A percentile compares a stretch with the other conserved stretches of the same genome.
Evolutionary conservation across 2,113 vertebrate species (phyloP).

Genomic region (Sebastes fasciatus): DNA sequence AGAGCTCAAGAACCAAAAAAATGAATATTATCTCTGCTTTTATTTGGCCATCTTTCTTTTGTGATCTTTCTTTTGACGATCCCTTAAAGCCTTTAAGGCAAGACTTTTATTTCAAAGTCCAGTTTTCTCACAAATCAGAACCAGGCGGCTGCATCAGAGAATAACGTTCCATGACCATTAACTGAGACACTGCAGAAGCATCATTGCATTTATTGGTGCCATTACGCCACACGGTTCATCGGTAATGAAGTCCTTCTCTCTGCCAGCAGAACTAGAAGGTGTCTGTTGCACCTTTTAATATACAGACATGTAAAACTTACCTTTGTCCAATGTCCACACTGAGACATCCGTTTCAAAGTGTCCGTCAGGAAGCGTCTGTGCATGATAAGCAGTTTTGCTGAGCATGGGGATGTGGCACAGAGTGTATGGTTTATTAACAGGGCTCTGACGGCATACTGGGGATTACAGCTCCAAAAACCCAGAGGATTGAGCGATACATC

Average conservation of each 20-base stretch:
- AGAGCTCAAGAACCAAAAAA: neutral
- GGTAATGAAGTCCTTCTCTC: neutral
- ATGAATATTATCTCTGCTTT: neutral
- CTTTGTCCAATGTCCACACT: neutral
- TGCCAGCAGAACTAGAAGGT: neutral
- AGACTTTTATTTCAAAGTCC: too few relatives aligned
- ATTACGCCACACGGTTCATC: neutral
- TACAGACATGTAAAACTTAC: neutral
- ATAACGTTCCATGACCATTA: neutral
- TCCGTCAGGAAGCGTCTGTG: slow-evolving; percentile 16
- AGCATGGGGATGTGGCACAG: slow-evolving; percentile 3
- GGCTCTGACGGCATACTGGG: neutral
- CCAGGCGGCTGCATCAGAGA: too few relatives aligned
- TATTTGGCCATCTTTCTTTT: too few relatives aligned
- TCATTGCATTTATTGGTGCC: neutral
- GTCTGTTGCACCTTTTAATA: neutral
- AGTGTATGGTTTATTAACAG: neutral
- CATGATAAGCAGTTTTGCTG: slow-evolving; percentile 24
- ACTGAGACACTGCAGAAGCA: neutral
- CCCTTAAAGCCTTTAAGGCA: neutral
- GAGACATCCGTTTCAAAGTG: neutral
- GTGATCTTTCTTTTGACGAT: neutral
- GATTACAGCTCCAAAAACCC: slow-evolving; percentile 1
- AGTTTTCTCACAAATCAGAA: neutral
- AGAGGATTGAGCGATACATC: slow-evolving; percentile 1